These are phyloP conservation scores for Cotesia congregata DNA, from an alignment of 2,888 invertebrate species.

Conservation along the genomic window DNA sequence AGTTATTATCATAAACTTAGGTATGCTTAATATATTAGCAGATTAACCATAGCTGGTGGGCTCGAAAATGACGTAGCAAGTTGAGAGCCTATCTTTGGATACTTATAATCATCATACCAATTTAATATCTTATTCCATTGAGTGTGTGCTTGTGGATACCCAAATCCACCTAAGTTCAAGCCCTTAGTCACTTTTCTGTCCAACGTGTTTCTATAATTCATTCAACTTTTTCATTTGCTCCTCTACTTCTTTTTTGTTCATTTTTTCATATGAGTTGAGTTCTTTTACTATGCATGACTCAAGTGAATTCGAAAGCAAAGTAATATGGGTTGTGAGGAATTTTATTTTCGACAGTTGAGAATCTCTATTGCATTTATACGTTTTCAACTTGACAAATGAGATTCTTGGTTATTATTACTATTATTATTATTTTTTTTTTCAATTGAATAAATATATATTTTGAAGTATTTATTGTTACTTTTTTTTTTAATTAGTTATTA, in stretches of 20 bases:
- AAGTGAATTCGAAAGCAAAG: constrained; percentile 38
- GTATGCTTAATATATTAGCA: constrained; percentile 22
- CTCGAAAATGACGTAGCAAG: constrained; percentile 36
- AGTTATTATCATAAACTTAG: not conserved
- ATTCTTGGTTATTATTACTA: not conserved
- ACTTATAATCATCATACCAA: constrained; percentile 36
- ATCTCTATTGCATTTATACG: constrained; percentile 44
- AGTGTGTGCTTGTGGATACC: constrained; percentile 26
- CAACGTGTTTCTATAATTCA: constrained; percentile 38
- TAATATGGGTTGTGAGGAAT: constrained; percentile 43
- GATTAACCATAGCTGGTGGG: constrained; percentile 30
- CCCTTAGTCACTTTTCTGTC: constrained; percentile 29
- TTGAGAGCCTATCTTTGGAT: constrained; percentile 28
- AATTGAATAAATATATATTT: not conserved
- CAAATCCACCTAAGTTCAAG: constrained; percentile 19
- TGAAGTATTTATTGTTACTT: constrained; percentile 1
- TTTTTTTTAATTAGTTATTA: not conserved
- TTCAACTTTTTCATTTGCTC: constrained; percentile 23
- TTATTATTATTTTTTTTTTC: constrained; percentile 3
- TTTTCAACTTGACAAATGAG: constrained; percentile 29
- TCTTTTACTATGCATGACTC: constrained; percentile 18
- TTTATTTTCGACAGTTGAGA: constrained; percentile 45
- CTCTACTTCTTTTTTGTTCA: constrained; percentile 15
- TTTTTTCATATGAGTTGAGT: constrained; percentile 15
- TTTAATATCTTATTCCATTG: constrained; percentile 36